A percentile compares a stretch with the other conserved stretches of the same genome.
These are phyloP conservation scores for Mormyrus hasselquistii DNA, from an alignment of 2,797 vertebrate genomes.

Conservation along the genomic window DNA sequence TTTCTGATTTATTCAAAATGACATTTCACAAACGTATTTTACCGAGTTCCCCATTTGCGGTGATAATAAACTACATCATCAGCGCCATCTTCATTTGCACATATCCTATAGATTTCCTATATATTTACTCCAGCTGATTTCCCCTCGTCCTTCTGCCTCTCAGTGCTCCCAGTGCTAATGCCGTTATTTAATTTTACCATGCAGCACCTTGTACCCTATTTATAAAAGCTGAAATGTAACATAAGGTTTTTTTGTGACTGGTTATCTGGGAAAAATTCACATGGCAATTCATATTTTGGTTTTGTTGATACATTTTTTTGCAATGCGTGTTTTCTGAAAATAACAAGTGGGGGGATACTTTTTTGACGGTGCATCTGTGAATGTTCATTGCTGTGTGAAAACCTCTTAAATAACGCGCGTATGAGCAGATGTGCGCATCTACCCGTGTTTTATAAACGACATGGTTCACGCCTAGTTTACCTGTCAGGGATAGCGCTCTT, in stretches of 20 bases:
- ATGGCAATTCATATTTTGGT: not conserved
- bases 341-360: not conserved
- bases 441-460: not conserved
- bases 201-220: not conserved
- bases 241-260: not conserved
- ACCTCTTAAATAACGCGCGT: not conserved
- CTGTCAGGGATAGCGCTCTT: not conserved
- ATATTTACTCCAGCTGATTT: not conserved
- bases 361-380: not conserved
- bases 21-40: not conserved
- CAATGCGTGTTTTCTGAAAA: not conserved
- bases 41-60: not conserved
- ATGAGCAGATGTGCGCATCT: not conserved
- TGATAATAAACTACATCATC: not conserved
- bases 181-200: not conserved
- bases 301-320: not conserved
- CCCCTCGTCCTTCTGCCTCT: not conserved
- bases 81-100: not conserved
- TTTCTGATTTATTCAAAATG: not conserved
- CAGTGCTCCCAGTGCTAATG: not conserved
- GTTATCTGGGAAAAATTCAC: not conserved
- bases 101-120: not conserved
- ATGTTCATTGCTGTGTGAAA: not conserved
- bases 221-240: not conserved
- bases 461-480: not conserved